Evolutionary conservation across 2,888 invertebrate genomes (phyloP).

Genomic region (Ethmia dodecea): DNA sequence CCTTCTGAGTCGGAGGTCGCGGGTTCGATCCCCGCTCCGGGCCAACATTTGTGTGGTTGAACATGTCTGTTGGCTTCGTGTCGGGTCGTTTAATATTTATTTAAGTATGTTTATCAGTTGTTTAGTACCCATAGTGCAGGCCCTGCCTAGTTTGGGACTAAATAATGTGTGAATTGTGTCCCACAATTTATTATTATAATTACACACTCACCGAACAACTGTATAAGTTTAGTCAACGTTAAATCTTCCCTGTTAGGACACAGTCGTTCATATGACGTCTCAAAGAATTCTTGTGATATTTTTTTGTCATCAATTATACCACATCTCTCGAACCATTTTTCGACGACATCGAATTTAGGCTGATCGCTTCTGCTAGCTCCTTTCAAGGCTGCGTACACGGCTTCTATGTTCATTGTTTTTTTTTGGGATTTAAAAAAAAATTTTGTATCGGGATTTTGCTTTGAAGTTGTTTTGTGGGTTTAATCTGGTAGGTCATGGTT

Average conservation of each 20-base stretch:
- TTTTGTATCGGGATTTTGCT: background rate
- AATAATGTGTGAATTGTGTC: background rate
- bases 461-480: background rate
- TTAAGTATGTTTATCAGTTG: no score
- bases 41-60: no score
- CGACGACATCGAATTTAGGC: slow-evolving; percentile 23
- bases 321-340: slow-evolving; percentile 30
- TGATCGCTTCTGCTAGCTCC: slow-evolving; percentile 23
- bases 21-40: no score
- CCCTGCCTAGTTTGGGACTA: no score
- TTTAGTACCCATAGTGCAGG: no score
- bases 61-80: no score
- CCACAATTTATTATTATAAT: background rate
- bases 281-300: slow-evolving; percentile 18
- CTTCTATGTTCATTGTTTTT: slow-evolving; percentile 34
- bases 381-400: slow-evolving; percentile 26
- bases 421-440: no score
- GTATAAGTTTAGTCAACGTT: slow-evolving; percentile 27
- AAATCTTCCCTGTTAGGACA: slow-evolving; percentile 27
- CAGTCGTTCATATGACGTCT: slow-evolving; percentile 22
- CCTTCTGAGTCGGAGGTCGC: no score
- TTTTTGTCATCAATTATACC: slow-evolving; percentile 27
- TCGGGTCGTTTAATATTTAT: no score
- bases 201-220: slow-evolving; percentile 21
- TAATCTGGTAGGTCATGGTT: background rate